These are phyloP conservation scores for Oenanthe oenanthe DNA, from an alignment of 2,113 vertebrate genomes.

Conservation along the genomic window DNA sequence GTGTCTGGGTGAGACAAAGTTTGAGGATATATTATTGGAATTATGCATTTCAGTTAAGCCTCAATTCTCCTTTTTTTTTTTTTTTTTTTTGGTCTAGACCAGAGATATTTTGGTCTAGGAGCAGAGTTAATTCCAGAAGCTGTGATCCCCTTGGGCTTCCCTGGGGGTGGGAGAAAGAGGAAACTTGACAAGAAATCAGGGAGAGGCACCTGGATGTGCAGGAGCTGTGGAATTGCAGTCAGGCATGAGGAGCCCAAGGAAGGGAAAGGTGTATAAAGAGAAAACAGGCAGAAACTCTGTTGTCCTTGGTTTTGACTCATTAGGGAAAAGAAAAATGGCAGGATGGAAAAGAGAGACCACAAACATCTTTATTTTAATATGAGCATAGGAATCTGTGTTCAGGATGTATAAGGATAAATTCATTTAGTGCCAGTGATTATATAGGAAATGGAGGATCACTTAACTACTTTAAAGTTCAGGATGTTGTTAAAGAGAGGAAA, in stretches of 20 bases:
- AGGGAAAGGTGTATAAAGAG: neutral
- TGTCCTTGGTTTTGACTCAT: neutral
- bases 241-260: neutral
- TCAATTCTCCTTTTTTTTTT: neutral
- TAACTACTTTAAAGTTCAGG: conserved; percentile 9
- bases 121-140: neutral
- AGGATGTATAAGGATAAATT: neutral
- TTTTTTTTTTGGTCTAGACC: neutral
- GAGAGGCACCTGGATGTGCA: neutral
- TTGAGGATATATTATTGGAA: neutral
- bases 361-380: neutral
- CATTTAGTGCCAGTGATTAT: neutral
- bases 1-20: neutral
- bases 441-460: neutral
- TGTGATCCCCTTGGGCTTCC: neutral
- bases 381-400: neutral
- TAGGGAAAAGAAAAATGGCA: neutral
- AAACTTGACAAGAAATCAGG: neutral
- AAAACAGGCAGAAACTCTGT: neutral
- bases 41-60: neutral
- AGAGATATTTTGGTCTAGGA: neutral
- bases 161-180: neutral
- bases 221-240: neutral
- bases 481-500: conserved; percentile 46
- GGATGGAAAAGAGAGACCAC: neutral